phyloP scores from a whole-genome alignment of 23 tunicate genomes.

The Clavelina lepadiformis region DNA sequence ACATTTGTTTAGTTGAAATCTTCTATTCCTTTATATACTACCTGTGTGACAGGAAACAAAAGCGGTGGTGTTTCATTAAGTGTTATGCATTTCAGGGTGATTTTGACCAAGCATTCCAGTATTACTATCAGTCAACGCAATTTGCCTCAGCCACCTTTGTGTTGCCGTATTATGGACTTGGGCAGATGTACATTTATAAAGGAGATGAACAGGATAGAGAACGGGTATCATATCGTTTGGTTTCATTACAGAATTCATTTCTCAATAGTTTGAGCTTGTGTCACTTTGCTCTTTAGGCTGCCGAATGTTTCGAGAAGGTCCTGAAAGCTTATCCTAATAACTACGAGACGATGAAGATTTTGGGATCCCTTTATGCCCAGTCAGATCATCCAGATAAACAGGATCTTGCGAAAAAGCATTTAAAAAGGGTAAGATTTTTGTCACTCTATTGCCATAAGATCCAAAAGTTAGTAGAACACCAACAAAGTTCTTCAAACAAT shows the following conservation, averaged over 20 bases:
- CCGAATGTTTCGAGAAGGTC: slow-evolving; percentile 90
- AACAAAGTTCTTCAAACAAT: too few relatives aligned
- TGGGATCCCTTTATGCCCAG: slow-evolving; percentile 90
- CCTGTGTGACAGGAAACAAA: too few relatives aligned
- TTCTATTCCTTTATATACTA: too few relatives aligned
- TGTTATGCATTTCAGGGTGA: slow-evolving; percentile 74
- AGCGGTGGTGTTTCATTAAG: too few relatives aligned
- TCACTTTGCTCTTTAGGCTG: slow-evolving; percentile 43
- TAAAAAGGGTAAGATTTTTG: slow-evolving; percentile 66
- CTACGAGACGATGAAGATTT: slow-evolving; percentile 94
- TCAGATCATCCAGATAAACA: slow-evolving; percentile 87
- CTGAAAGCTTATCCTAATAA: slow-evolving; percentile 94
- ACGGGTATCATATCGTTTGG: slow-evolving; percentile 22
- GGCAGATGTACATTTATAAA: slow-evolving; percentile 92
- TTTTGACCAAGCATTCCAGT: slow-evolving; percentile 97
- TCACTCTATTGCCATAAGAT: too few relatives aligned
- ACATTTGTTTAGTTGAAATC: too few relatives aligned
- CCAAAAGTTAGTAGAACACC: too few relatives aligned
- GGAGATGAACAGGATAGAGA: slow-evolving; percentile 84
- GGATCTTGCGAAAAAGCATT: slow-evolving; percentile 78
- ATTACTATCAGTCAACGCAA: slow-evolving; percentile 94
- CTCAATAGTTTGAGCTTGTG: not conserved
- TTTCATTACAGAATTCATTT: not conserved
- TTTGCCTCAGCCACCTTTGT: slow-evolving; percentile 93
- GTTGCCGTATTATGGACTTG: slow-evolving; percentile 87